Base-by-base conservation (phyloP, 2,888 invertebrate species). In the Melanostoma mellinum region DNA sequence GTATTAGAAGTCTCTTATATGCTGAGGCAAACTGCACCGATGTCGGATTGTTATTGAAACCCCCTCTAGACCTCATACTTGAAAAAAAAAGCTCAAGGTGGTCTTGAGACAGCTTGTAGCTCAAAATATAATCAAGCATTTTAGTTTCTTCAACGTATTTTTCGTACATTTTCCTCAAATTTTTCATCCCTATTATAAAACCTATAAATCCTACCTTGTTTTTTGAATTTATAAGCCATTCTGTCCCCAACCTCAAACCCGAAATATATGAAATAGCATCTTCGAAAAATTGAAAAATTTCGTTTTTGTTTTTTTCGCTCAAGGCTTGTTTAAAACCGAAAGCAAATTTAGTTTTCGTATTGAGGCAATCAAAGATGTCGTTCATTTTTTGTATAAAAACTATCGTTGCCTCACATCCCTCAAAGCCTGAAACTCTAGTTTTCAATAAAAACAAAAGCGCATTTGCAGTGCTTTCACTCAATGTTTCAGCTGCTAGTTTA, bases 401-500 rank as follows among this genome's bases (percentile, higher is more conserved):
- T 8, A 46, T 35, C 3, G 60, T 60, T 33, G 60, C 10, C 8
- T 60, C 46, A 6, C 30, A 32, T 2, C 9, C 40, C 6, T 35
- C 2, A 20, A 46, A 46, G 3, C 46, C 60, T 2, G 4, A 6
- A 4, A 33, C 35, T 6, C 10, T 44, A 4, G 6, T 42, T 10
- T 53, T 65, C 4, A 67, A 10, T 3, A 67, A 48, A 5, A 67
- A 42, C 9, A n/a, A 4, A 1, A 53, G 33, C 2, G 52, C 30
- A n/a, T 52, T 53, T 3, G 53, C 42, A 1, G 35, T 67, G 4
- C 33, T 67, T 38, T 53, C 65, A 42, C 65, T 67, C 6, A 67
- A 42, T 9, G 53, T 65, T 10, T 53, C 38, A 4, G 38, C 38
- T 38, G 38, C 38, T 6, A 38, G 38, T 8, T 8, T 8, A 38